phyloP scores from a whole-genome alignment of 2,797 vertebrate species.

The Chaetodon trifasciatus region DNA sequence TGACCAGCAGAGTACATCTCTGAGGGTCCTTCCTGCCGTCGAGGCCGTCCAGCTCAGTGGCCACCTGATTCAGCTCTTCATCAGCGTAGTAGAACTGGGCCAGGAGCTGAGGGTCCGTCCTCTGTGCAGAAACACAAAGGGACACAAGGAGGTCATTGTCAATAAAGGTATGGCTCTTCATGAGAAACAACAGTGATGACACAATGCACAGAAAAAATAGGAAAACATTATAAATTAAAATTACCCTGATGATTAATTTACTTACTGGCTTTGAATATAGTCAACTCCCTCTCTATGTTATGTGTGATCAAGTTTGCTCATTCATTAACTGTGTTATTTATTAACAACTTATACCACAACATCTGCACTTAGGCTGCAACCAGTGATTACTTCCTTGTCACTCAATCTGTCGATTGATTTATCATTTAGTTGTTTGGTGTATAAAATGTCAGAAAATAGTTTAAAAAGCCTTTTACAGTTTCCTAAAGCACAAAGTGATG shows the following conservation, averaged over 20 bases:
- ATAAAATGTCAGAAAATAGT: not conserved
- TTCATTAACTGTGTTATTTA: not conserved
- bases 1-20: conserved; percentile 96
- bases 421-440: too few relatives aligned
- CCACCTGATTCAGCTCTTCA: conserved; percentile 97
- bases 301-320: not conserved
- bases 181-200: not conserved
- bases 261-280: not conserved
- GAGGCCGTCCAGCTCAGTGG: conserved; percentile 95
- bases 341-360: not conserved
- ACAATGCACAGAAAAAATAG: not conserved
- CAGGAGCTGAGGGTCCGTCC: conserved; percentile 96
- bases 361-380: not conserved
- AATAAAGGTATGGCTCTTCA: not conserved
- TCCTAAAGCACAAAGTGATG: not conserved
- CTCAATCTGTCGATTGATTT: not conserved
- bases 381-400: too few relatives aligned
- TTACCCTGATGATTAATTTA: not conserved
- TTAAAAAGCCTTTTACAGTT: not conserved
- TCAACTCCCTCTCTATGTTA: not conserved
- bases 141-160: conserved; percentile 20
- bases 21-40: conserved; percentile 98
- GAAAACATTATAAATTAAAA: conserved; percentile 2
- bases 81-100: conserved; percentile 99
- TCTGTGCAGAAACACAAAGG: conserved; percentile 82